Evolutionary conservation across 2,888 invertebrate species (phyloP), one percentile per base, ranked within the genome.

Genomic region (Chloroclystis v-ata): DNA sequence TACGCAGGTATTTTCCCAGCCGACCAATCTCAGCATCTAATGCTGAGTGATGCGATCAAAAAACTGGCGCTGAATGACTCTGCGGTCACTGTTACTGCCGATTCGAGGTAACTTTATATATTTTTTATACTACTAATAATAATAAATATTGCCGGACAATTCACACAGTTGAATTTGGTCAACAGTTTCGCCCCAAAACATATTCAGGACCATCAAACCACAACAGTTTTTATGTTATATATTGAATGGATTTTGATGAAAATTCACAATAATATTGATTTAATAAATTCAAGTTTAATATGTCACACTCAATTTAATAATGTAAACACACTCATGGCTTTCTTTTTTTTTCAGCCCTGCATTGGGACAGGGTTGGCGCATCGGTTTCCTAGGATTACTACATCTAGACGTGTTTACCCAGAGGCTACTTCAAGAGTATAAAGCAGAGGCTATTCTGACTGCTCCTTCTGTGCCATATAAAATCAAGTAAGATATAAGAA

Each of bases 41-140:
- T 89, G 43, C 84, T 98, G 10, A 89, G 93, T 61, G 91, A 89
- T 66, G 96, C 99, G 8, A 93, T 99, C 43, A 96, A 97, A 53
- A 97, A 97, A 78, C 88, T 99, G 35, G 90, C 92, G n/a, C 87
- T 99, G 29, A 99, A 98, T 80, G 99, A 99, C 82, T 94, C 96
- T 4, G 97, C 96, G 49, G 98, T 99, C 3, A 90, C 92, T n/a
- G 89, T 97, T 3, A 89, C 88, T 28, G 75, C 92, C 10, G 98
- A 98, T 81, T 92, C 94, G 4, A 96, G 95, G 96, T 46, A 8
- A 16, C n/a, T 32, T 20, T 20, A 20, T 20, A 4, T 4, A 4
- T 20, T 20, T 4, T 20, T 20, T 20, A 20, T 20, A 20, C 20
- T 20, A 4, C 2, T 20, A 20, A 20, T 20, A 20, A 20, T n/a